Percentiles rank a stretch among this genome's conserved stretches.
Evolutionary conservation across 2,113 vertebrate genomes (phyloP).

Genomic region (Carlito syrichta): DNA sequence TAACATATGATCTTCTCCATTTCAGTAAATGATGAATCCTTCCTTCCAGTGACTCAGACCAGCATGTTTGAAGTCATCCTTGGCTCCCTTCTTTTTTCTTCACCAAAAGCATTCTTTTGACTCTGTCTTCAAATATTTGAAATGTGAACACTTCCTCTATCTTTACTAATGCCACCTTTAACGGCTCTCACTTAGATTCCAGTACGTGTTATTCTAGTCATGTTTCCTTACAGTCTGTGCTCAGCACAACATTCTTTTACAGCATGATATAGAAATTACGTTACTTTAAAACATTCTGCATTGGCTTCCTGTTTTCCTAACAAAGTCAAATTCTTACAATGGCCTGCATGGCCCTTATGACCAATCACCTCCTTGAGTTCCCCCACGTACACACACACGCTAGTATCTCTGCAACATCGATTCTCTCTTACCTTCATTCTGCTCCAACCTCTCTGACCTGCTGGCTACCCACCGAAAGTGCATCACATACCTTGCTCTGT

Average conservation of each 20-base stretch:
- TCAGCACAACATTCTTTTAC: not conserved
- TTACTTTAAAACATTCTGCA: not conserved
- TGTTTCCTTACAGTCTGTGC: not conserved
- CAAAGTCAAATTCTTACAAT: not conserved
- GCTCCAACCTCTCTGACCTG: fast-evolving
- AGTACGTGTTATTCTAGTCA: not conserved
- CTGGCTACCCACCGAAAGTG: not conserved
- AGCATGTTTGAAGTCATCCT: not conserved
- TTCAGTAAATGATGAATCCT: not conserved
- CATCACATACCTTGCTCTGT: not conserved
- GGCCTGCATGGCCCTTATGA: not conserved
- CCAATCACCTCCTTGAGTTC: not conserved
- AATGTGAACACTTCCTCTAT: not conserved
- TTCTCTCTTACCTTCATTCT: not conserved
- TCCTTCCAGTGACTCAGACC: not conserved
- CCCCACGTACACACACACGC: fast-evolving
- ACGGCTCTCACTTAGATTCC: not conserved
- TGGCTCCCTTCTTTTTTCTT: not conserved
- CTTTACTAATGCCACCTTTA: not conserved
- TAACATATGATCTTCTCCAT: not conserved
- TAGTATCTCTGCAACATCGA: not conserved
- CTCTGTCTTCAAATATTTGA: not conserved
- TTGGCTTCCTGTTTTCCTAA: not conserved
- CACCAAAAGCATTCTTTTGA: not conserved
- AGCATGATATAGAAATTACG: not conserved